These are phyloP conservation scores for Brachypodius melanocephalos DNA, from an alignment of 2,113 vertebrate species.

Conservation along the genomic window DNA sequence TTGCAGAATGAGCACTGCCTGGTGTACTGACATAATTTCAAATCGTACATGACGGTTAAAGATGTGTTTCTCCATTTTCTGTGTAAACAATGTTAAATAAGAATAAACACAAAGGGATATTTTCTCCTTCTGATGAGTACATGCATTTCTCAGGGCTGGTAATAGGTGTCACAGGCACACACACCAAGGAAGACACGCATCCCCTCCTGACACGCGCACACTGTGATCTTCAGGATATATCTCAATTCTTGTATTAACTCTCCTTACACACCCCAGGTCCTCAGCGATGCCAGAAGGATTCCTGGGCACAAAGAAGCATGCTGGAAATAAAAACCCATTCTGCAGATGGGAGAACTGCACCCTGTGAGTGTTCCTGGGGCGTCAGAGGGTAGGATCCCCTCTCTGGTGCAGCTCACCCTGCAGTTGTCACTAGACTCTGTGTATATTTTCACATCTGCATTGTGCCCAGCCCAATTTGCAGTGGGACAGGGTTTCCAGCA, in stretches of 20 bases:
- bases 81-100: conserved; percentile 68
- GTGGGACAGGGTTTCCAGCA: not conserved
- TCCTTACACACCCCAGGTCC: not conserved
- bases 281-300: not conserved
- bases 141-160: not conserved
- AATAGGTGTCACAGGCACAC: not conserved
- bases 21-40: conserved; percentile 31
- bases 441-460: fast-evolving
- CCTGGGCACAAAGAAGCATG: not conserved
- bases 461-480: fast-evolving
- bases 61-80: conserved; percentile 69
- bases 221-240: conserved; percentile 2
- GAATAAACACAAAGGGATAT: conserved; percentile 58
- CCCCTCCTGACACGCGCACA: not conserved
- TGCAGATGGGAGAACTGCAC: fast-evolving
- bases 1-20: conserved; percentile 53
- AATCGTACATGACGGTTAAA: conserved; percentile 49
- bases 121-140: conserved; percentile 50
- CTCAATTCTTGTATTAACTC: conserved; percentile 1
- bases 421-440: fast-evolving
- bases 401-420: not conserved
- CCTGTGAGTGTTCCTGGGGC: not conserved
- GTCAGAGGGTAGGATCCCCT: not conserved
- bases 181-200: not conserved
- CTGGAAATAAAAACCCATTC: not conserved